Evolutionary conservation across 1,140 invertebrate genomes (phyloP), one percentile per base, ranked within the genome.

Genomic region (Tetraneura akinire): DNA sequence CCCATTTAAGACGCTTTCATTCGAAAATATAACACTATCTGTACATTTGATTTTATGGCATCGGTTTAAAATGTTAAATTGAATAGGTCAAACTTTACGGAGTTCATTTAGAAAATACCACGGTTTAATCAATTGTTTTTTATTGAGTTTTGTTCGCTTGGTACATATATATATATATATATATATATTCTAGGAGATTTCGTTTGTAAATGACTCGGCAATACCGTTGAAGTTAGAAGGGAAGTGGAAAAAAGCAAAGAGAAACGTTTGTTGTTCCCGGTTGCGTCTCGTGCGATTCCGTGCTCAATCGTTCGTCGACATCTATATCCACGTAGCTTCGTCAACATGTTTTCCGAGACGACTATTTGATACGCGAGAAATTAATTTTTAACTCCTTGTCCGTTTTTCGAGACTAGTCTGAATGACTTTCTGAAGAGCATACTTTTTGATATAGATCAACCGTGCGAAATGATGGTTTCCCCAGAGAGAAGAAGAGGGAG

Each of bases 311-410:
- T 57, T 16, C 13, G n/a, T n/a, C n/a, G 49, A 57, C 73, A 76
- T 76, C 73, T 76, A 76, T 57, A 76, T 53, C 21, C 23, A 68
- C n/a, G n/a, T 68, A 68, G 66, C 66, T 45, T 76, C 73, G 73
- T 76, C 73, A 55, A 76, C 73, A 55, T 57, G 51, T 76, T 76
- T 74, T 57, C 29, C 3, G 13, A 76, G 42, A 76, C 73, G 49
- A 76, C 73, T 76, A 74, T 76, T 76, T 76, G 57, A 32, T 55
- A 76, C 21, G 18, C 26, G 51, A 76, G 32, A 57, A 57, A 76
- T 76, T 76, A 42, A 76, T 76, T 76, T 76, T 55, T 42, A 76
- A 76, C 73, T 11, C 53, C 73, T 68, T 47, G 37, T 26, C 42
- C 66, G 14, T 14, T 8, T 11, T 76, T 60, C 37, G 51, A 55